A percentile compares a stretch with the other conserved stretches of the same genome.
Evolutionary conservation across 2,888 invertebrate species (phyloP).

Genomic region (Rhagonycha lutea): DNA sequence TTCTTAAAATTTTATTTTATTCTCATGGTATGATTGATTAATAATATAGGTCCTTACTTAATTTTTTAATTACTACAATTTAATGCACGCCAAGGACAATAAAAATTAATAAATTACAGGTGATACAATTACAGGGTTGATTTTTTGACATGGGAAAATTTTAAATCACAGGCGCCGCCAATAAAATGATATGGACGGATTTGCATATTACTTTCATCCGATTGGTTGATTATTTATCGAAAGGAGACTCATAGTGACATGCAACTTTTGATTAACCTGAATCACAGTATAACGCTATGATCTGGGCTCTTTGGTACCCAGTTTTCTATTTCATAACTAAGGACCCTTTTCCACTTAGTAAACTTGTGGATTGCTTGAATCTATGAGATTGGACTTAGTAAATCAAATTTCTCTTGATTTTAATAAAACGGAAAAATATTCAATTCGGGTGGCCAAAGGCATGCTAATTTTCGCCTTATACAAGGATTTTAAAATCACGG

Average conservation of each 20-base stretch:
- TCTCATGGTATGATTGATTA: background rate
- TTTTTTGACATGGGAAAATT: background rate
- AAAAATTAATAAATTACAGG: background rate
- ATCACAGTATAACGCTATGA: background rate
- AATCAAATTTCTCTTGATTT: no score
- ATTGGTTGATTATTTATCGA: background rate
- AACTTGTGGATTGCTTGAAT: no score
- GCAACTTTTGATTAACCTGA: background rate
- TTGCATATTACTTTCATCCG: background rate
- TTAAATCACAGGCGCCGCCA: background rate
- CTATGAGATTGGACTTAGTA: no score
- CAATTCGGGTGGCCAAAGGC: no score
- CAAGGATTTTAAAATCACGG: no score
- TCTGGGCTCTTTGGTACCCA: no score
- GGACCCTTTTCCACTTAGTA: no score
- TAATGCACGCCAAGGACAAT: background rate
- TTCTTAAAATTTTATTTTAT: background rate
- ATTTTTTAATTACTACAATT: conserved; percentile 3
- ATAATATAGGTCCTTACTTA: background rate
- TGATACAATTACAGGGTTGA: background rate
- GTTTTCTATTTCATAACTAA: no score
- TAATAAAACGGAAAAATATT: no score
- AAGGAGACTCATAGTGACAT: background rate
- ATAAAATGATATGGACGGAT: background rate
- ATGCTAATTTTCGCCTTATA: no score